Base-by-base conservation (phyloP, 2,113 vertebrate genomes). In the Pycnonotus jocosus region DNA sequence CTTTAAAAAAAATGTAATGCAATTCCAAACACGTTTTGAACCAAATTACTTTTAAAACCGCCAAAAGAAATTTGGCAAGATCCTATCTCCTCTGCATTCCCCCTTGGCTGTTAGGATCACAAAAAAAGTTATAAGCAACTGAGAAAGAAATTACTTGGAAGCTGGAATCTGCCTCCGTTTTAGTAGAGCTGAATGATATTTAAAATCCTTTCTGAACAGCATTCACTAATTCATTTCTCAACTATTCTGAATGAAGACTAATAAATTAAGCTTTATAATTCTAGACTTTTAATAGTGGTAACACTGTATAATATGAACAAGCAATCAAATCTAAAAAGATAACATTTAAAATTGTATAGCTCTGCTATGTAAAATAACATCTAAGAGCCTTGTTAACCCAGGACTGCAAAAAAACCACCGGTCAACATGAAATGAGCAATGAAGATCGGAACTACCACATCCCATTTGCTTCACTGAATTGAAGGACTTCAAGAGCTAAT, bases 51-150 rank as follows among this genome's bases (percentile, higher is more conserved):
- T 82, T 94, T 94, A 94, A 93, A 95, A 92, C 81, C 79, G 94
- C 85, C 92, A 92, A 94, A 95, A 94, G 81, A 96, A 96, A 90
- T 93, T 80, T 96, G 95, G 87, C 93, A 94, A 92, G 79, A 92
- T 92, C 7, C 0, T 92, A 93, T 86, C 90, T 92, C 54, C 76
- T 94, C 90, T 33, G 23, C 50, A 83, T n/a, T 51, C 35, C 62
- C 58, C 10, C 37, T 72, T 71, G 87, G 79, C 79, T 96, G 73
- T 62, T 90, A 65, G 66, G 81, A 93, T 95, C 79, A 91, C 74
- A 61, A 81, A 93, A 96, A 92, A 91, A 91, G 66, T 87, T 95
- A 58, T 22, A 74, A 91, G 58, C 57, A 87, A 79, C 66, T 58
- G 54, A 83, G 86, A 95, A 93, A 94, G 73, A 78, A 90, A 89